These are phyloP conservation scores for Polypedilum pembai DNA, from an alignment of 1,140 invertebrate genomes.

Conservation along the genomic window DNA sequence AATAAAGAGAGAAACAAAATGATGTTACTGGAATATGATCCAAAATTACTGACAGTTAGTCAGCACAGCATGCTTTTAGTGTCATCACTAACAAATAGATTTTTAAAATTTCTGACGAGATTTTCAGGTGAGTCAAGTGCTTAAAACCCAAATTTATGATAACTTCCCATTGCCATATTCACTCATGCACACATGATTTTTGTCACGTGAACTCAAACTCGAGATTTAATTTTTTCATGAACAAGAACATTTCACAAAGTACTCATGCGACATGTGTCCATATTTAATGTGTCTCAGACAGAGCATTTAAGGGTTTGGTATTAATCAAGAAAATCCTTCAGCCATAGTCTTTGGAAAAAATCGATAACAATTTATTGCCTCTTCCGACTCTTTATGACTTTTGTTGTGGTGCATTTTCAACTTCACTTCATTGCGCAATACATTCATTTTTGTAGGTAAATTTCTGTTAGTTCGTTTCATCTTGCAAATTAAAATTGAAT, in stretches of 20 bases:
- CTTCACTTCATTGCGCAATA: no score
- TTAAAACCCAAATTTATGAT: conserved; percentile 19
- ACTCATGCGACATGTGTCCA: neutral
- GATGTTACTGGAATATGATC: neutral
- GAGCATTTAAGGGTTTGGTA: neutral
- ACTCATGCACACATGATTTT: neutral
- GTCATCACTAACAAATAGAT: conserved; percentile 11
- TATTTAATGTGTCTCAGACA: neutral
- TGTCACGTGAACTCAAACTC: neutral
- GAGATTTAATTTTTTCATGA: conserved; percentile 10
- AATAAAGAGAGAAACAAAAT: neutral
- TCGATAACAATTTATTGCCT: no score
- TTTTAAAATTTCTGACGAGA: neutral
- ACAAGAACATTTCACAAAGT: neutral
- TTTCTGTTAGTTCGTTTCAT: no score
- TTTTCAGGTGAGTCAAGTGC: neutral
- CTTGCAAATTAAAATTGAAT: no score
- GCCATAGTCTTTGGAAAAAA: no score
- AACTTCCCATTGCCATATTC: neutral
- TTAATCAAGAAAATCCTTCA: no score
- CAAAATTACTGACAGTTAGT: conserved; percentile 13
- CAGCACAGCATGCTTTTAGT: conserved; percentile 7
- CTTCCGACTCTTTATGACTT: no score
- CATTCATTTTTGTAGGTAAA: no score
- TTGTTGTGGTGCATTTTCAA: no score